Evolutionary conservation across 2,888 invertebrate genomes (phyloP), one percentile per base, ranked within the genome.

Genomic region (Tenthredo mesomela): DNA sequence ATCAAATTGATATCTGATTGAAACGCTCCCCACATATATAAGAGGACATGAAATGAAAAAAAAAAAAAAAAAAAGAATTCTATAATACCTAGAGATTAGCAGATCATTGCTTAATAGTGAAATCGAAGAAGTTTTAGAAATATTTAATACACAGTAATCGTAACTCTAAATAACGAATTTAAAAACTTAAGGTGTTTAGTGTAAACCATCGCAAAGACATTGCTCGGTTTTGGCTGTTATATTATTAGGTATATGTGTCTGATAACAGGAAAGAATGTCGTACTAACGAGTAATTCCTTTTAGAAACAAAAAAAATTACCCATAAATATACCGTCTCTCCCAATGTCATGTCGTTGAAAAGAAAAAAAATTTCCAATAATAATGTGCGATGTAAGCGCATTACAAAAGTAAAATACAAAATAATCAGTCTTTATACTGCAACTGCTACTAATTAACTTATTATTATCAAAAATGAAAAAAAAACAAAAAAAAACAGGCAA

Each of bases 221-320:
- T 88, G 89, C 88, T 89, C 88, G 89, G 89, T 89, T 88, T 88
- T 89, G 88, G 88, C 89, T 89, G 88, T 88, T 88, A 89, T 85
- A 88, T 88, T 87, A 86, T 86, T 89, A 87, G 88, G 86, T 88
- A 86, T 88, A 86, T 33, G 33, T 54, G 77, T 77, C 47, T 15
- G 33, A 29, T 54, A 50, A 73, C 73, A 12, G 73, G 37, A 77
- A 50, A 50, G 29, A 77, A 86, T 84, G 70, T 67, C 75, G 25
- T 75, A 75, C 40, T 75, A 75, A 47, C 75, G 54, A 77, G 75
- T 50, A 29, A 29, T 29, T 54, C 58, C 58, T 58, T 78, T 78
- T 58, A 50, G 18, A 33, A 33, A 33, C 2, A 33, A n/a, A 47
- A 43, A 47, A 29, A 54, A 54, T 54, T 33, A n/a, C 78, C 33